Evolutionary conservation across 2,797 vertebrate genomes (phyloP).

Genomic region (Enteromius trimaculatus): DNA sequence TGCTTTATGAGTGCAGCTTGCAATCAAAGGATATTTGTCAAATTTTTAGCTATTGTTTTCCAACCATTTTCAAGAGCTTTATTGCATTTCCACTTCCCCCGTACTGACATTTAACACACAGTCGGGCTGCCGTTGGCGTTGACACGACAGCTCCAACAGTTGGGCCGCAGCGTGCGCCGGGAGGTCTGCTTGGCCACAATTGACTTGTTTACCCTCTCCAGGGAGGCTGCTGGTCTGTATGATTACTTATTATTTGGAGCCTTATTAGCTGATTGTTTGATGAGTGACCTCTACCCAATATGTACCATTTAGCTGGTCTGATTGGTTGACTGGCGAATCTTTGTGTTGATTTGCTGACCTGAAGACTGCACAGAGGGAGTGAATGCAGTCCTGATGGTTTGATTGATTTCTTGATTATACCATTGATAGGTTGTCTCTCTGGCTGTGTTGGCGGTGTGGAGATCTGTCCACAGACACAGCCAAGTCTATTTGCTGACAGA

Average conservation of each 20-base stretch:
- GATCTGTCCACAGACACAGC: constrained; percentile 10
- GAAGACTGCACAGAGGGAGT: constrained; percentile 43
- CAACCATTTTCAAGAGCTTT: constrained; percentile 11
- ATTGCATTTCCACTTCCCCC: constrained; percentile 26
- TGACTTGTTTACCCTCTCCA: constrained; percentile 48
- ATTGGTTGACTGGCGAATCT: constrained; percentile 47
- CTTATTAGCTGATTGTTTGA: constrained; percentile 61
- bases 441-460: background rate
- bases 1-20: background rate
- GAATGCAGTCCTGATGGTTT: constrained; percentile 59
- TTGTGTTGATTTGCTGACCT: constrained; percentile 50
- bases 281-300: constrained; percentile 33
- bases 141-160: background rate
- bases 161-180: constrained; percentile 6
- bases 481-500: constrained; percentile 18
- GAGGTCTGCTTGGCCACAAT: constrained; percentile 29
- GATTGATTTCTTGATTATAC: constrained; percentile 61
- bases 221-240: constrained; percentile 25
- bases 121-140: background rate
- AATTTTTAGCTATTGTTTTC: constrained; percentile 30
- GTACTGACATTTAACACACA: constrained; percentile 24
- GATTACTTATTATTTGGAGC: constrained; percentile 52
- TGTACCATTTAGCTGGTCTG: constrained; percentile 35
- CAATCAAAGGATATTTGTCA: constrained; percentile 29
- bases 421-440: constrained; percentile 53